phyloP scores from a whole-genome alignment of 2,888 invertebrate genomes.

The Lasioglossum malachurum region DNA sequence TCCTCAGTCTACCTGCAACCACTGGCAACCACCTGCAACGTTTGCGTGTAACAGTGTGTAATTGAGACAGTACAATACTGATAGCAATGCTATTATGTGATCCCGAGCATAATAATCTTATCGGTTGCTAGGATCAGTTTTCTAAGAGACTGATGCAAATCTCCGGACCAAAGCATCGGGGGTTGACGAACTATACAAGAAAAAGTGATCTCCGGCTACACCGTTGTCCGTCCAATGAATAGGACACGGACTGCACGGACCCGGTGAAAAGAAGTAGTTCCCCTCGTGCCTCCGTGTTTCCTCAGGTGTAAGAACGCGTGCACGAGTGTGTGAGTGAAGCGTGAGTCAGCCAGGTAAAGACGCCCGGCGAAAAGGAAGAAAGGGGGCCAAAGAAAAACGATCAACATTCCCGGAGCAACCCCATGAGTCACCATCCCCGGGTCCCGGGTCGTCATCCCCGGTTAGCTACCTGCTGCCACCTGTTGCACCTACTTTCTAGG shows the following conservation, averaged over 20 bases:
- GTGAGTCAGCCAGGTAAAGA: slow-evolving; percentile 73
- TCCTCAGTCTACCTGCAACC: too few species aligned
- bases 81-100: not conserved
- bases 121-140: not conserved
- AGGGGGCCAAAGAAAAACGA: slow-evolving; percentile 64
- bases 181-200: not conserved
- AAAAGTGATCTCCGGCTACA: too few species aligned
- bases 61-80: too few species aligned
- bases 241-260: slow-evolving; percentile 19
- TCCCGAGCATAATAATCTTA: not conserved
- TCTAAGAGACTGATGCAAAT: not conserved
- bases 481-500: slow-evolving; percentile 74
- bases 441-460: slow-evolving; percentile 73
- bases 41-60: too few species aligned
- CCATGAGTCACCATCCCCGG: slow-evolving; percentile 74
- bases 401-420: slow-evolving; percentile 80
- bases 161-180: not conserved
- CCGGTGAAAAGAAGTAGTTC: slow-evolving; percentile 33
- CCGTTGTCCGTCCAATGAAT: slow-evolving; percentile 21
- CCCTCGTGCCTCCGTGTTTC: slow-evolving; percentile 61
- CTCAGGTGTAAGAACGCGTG: slow-evolving; percentile 57
- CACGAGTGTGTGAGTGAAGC: slow-evolving; percentile 55
- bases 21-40: too few species aligned
- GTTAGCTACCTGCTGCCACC: slow-evolving; percentile 78
- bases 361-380: slow-evolving; percentile 15